These are phyloP conservation scores for Oscheius onirici DNA, from an alignment of 2,888 invertebrate species.

Conservation along the genomic window DNA sequence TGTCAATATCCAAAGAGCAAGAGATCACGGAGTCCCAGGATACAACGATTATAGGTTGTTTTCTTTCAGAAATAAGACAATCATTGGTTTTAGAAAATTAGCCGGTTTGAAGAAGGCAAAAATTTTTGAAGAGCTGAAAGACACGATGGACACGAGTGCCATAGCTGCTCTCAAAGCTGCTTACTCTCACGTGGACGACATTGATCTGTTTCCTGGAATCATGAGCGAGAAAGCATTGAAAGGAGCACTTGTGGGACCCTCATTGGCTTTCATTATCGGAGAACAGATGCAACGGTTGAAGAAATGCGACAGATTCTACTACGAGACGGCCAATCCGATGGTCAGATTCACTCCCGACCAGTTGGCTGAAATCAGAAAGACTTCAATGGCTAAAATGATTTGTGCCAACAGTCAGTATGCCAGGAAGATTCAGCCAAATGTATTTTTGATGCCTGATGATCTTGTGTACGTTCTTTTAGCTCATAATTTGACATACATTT, in stretches of 20 bases:
- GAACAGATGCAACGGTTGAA: constrained; percentile 78
- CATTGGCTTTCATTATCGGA: constrained; percentile 91
- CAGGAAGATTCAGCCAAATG: constrained; percentile 85
- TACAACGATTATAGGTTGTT: constrained; percentile 78
- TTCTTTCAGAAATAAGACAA: neutral
- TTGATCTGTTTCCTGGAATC: constrained; percentile 92
- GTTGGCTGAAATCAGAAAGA: constrained; percentile 84
- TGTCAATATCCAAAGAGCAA: constrained; percentile 85
- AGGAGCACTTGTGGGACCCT: constrained; percentile 85
- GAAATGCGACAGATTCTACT: constrained; percentile 95
- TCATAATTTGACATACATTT: neutral
- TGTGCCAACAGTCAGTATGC: constrained; percentile 81
- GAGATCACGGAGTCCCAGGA: constrained; percentile 86
- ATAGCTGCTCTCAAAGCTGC: constrained; percentile 57
- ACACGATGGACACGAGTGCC: constrained; percentile 79
- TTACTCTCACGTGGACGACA: constrained; percentile 85
- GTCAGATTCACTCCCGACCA: constrained; percentile 76
- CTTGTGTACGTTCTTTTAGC: constrained; percentile 60
- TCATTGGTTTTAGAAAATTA: neutral
- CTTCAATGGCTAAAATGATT: constrained; percentile 84
- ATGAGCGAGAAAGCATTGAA: constrained; percentile 83
- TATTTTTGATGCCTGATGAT: constrained; percentile 83
- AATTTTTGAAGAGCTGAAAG: constrained; percentile 85
- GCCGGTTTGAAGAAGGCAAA: constrained; percentile 82
- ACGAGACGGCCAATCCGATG: constrained; percentile 73